Evolutionary conservation across 2,888 invertebrate genomes (phyloP), one percentile per base, ranked within the genome.

Genomic region (Ophraella communa): DNA sequence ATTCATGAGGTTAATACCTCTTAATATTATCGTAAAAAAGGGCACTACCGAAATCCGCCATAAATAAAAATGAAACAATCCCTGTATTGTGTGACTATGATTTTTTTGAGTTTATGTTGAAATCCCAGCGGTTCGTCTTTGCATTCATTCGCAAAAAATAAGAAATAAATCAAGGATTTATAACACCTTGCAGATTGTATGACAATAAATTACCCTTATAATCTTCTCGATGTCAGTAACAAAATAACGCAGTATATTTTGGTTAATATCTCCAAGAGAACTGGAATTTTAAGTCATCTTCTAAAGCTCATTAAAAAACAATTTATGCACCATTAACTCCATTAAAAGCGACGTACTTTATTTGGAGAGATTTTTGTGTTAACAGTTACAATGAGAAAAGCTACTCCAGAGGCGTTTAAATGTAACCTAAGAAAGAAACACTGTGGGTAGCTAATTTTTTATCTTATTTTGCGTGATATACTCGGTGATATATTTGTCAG

Each of bases 131-230:
- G 42, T 23, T 11, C 42, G 49, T 59, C 59, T 51, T 59, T 59
- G 39, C 49, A 59, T 59, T 59, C 39, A 23, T n/a, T n/a, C 17
- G 49, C 42, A 23, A 59, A 51, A 59, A 33, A 42, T 51, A 33
- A 21, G 51, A 42, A 59, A 51, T 59, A 59, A 59, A 59, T 59
- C 59, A 59, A 35, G 51, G 49, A 35, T 49, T 58, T 58, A 49
- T 39, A 59, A 51, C 59, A 59, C 59, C 51, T 59, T 59, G 39
- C 59, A 59, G 59, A 59, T 59, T 59, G 35, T 59, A 51, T 59
- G 59, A 59, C 59, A 51, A 59, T 59, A 59, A 59, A 59, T 59
- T 59, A 49, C 39, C 49, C 24, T 59, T 59, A 51, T 59, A 59
- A 58, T 59, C 49, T 59, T 42, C 59, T 51, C 5, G 51, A 51